These are phyloP conservation scores for Fregetta grallaria DNA, from an alignment of 2,113 vertebrate genomes.

Conservation along the genomic window DNA sequence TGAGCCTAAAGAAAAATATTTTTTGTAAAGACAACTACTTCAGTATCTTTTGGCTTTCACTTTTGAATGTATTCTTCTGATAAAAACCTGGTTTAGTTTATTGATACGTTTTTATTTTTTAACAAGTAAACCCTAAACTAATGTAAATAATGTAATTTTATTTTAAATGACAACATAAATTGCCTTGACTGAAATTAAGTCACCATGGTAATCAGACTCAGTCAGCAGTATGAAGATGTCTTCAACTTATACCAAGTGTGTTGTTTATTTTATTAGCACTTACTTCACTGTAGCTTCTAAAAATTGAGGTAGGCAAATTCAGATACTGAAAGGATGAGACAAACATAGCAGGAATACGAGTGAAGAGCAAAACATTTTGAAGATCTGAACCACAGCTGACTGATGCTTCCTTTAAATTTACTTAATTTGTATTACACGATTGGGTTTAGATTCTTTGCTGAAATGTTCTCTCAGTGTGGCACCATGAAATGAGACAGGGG, in stretches of 20 bases:
- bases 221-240: not conserved
- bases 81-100: not conserved
- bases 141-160: not conserved
- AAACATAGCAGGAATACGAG: not conserved
- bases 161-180: not conserved
- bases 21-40: not conserved
- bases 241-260: not conserved
- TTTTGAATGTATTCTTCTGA: not conserved
- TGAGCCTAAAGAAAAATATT: not conserved
- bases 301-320: not conserved
- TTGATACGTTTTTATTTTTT: not conserved
- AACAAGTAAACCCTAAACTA: not conserved
- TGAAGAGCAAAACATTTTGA: not conserved
- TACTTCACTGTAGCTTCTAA: not conserved
- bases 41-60: not conserved
- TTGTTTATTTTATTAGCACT: not conserved
- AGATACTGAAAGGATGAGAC: not conserved
- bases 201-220: not conserved
- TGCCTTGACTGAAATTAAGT: slow-evolving; percentile 7
- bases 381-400: not conserved
- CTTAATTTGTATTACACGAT: not conserved
- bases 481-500: not conserved
- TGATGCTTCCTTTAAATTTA: not conserved
- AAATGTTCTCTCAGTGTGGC: not conserved
- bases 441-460: not conserved